Percentiles rank a stretch among this genome's conserved stretches.
These are phyloP conservation scores for Gasterosteus aculeatus DNA, from an alignment of 2,113 vertebrate genomes.

Conservation along the genomic window DNA sequence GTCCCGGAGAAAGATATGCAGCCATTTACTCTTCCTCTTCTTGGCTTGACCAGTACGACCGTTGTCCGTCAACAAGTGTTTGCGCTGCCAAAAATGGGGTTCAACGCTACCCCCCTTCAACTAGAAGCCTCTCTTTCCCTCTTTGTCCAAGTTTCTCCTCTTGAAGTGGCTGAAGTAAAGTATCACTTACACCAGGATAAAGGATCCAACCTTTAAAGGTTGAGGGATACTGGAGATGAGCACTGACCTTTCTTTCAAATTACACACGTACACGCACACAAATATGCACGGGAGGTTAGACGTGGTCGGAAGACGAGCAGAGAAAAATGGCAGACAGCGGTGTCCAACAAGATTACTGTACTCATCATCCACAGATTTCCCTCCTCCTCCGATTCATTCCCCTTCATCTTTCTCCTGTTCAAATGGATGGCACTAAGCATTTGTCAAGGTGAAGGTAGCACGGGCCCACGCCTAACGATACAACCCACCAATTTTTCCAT, in stretches of 20 bases:
- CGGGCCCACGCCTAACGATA: slow-evolving; percentile 53
- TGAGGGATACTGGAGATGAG: slow-evolving; percentile 74
- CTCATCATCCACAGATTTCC: slow-evolving; percentile 75
- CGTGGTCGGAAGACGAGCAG: slow-evolving; percentile 44
- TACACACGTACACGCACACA: slow-evolving; percentile 41
- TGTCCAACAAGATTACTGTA: slow-evolving; percentile 80
- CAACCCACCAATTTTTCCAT: slow-evolving; percentile 67
- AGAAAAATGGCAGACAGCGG: slow-evolving; percentile 68
- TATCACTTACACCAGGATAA: slow-evolving; percentile 74
- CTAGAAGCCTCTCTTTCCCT: slow-evolving; percentile 27
- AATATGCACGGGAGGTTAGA: slow-evolving; percentile 43
- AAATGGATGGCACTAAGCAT: slow-evolving; percentile 67
- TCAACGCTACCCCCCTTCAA: slow-evolving; percentile 16
- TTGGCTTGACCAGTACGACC: neutral
- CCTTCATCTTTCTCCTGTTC: slow-evolving; percentile 65
- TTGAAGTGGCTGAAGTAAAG: slow-evolving; percentile 53
- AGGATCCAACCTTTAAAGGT: slow-evolving; percentile 83
- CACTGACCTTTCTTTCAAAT: slow-evolving; percentile 79
- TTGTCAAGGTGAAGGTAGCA: slow-evolving; percentile 75
- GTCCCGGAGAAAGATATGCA: neutral
- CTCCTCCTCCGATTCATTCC: slow-evolving; percentile 69
- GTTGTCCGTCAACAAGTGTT: slow-evolving; percentile 39
- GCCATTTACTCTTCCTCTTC: neutral
- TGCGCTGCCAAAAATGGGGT: slow-evolving; percentile 29
- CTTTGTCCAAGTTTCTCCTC: slow-evolving; percentile 35